Conservation (phyloP, 2,888 invertebrate species). For the Xylota sylvarum region DNA sequence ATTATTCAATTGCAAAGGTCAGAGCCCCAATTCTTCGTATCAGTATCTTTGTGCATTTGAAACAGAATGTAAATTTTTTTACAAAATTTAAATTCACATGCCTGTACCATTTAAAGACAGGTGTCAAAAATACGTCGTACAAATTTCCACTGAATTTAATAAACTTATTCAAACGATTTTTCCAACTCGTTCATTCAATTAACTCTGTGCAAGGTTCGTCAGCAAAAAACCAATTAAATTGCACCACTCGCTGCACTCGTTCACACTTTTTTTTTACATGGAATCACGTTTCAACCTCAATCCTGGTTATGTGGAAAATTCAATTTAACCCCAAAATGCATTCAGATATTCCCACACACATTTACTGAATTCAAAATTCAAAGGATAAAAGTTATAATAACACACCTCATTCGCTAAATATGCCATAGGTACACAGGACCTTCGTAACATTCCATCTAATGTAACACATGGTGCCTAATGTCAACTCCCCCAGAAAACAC, state of each 20-base stretch:
- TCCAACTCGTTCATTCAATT: not conserved
- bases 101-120: not conserved
- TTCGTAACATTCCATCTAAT: not conserved
- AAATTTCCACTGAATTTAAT: not conserved
- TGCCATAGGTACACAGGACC: not conserved
- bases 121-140: not conserved
- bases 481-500: not conserved
- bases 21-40: not conserved
- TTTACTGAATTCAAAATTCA: not conserved
- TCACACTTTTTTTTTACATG: not conserved
- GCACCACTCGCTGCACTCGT: not conserved
- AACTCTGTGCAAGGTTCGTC: not conserved
- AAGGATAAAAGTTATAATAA: conserved; percentile 21
- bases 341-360: not conserved
- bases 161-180: not conserved
- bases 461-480: conserved; percentile 31
- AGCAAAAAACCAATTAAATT: not conserved
- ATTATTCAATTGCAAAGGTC: not conserved
- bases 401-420: conserved; percentile 1
- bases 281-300: not conserved
- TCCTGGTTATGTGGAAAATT: not conserved
- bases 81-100: too few relatives aligned
- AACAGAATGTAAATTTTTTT: not conserved
- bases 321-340: not conserved
- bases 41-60: not conserved